Conservation (phyloP, 1,140 invertebrate species). For the Drosophila takahashii region DNA sequence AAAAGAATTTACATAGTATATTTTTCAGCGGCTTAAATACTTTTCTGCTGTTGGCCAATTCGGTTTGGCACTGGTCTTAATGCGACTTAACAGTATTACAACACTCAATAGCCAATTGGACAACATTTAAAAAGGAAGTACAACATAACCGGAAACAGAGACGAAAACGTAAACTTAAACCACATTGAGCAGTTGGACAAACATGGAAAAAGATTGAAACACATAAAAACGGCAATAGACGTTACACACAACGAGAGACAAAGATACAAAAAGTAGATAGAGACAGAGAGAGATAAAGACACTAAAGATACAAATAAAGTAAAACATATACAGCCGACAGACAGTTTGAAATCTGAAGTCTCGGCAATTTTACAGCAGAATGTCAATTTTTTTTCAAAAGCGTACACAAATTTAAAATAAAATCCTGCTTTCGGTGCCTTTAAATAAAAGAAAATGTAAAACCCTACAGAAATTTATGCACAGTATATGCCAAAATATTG, state of each 20-base stretch:
- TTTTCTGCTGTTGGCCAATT: slow-evolving; percentile 22
- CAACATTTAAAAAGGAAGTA: slow-evolving; percentile 50
- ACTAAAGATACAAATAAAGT: slow-evolving; percentile 25
- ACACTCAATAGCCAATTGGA: slow-evolving; percentile 74
- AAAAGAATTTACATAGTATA: slow-evolving; percentile 60
- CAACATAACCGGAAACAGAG: slow-evolving; percentile 44
- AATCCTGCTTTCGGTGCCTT: not conserved
- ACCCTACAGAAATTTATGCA: not conserved
- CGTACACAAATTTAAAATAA: not conserved
- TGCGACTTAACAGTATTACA: slow-evolving; percentile 48
- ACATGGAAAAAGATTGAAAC: slow-evolving; percentile 42
- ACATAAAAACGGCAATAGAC: slow-evolving; percentile 29
- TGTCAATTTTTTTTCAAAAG: slow-evolving; percentile 72
- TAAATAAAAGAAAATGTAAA: not conserved
- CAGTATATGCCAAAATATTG: too few species aligned
- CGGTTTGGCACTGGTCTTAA: slow-evolving; percentile 19
- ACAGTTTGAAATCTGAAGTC: slow-evolving; percentile 10
- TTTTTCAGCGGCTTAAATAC: slow-evolving; percentile 29
- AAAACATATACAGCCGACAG: slow-evolving; percentile 25
- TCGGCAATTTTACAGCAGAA: slow-evolving; percentile 50
- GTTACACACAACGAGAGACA: slow-evolving; percentile 31
- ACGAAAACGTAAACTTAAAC: slow-evolving; percentile 30
- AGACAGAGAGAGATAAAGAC: slow-evolving; percentile 20
- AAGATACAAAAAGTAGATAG: slow-evolving; percentile 34
- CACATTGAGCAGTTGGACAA: slow-evolving; percentile 46